Evolutionary conservation across 2,797 vertebrate species (phyloP), one percentile per base, ranked within the genome.

Genomic region (Cossypha niveicapilla): DNA sequence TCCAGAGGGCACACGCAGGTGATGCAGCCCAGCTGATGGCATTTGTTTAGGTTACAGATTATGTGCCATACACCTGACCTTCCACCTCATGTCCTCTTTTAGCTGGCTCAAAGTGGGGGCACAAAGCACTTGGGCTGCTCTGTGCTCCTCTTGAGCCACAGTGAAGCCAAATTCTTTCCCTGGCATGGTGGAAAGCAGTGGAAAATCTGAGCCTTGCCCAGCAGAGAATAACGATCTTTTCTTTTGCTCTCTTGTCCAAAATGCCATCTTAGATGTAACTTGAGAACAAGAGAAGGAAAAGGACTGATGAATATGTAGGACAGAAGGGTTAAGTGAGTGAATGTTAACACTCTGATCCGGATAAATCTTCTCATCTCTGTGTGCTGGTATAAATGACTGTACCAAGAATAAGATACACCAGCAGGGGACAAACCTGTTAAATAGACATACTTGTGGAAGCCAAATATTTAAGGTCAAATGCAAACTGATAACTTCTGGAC

Each of bases 1-100:
- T 54, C 28, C 27, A 62, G 39, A 47, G 67, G 23, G 42, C 37
- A 37, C 24, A 6, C 0, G 5, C 10, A 27, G 0, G 0, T 9
- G 21, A 18, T 51, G 47, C 37, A 23, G 65, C 28, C 27, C 35
- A 51, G 30, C 5, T 13, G 35, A 54, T 25, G n/a, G 34, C 51
- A 19, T 42, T 56, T 34, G 27, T 48, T 76, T 60, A 60, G 16
- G 12, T 44, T 39, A 54, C 23, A 14, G 42, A 27, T 22, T 28
- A 19, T 5, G 9, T 27, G 56, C 23, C 30, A 18, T 24, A 37
- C 3, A 5, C 10, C 54, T 48, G 19, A 32, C 28, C n/a, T 34
- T 48, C n/a, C 23, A 6, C 10, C 35, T 23, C 21, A 62, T 37
- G 25, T 74, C 14, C 48, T 70, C 28, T 41, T 63, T 51, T 44